Conservation (phyloP, 2,797 vertebrate species). For the Propithecus deckenii region DNA sequence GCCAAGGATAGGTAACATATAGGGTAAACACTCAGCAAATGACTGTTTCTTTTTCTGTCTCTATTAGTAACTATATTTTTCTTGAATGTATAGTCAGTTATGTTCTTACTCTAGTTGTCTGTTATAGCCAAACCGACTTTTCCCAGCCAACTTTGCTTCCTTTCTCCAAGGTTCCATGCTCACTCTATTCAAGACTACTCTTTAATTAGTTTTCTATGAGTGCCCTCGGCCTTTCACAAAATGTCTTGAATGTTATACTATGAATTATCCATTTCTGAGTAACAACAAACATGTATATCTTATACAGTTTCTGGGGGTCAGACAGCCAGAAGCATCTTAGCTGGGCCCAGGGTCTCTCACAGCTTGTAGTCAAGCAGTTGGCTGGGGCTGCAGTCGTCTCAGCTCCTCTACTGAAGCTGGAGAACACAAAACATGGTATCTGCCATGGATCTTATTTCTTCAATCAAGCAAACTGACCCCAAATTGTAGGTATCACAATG, state of each 20-base stretch:
- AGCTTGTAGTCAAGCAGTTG: neutral
- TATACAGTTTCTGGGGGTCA: neutral
- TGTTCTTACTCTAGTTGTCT: neutral
- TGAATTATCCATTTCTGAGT: neutral
- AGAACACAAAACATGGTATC: neutral
- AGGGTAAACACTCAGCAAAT: neutral
- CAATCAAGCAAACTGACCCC: neutral
- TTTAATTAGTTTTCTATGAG: neutral
- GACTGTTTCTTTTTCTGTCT: neutral
- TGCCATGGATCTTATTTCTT: neutral
- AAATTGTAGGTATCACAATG: neutral
- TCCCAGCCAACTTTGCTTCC: neutral
- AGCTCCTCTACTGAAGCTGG: neutral
- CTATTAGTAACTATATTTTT: neutral
- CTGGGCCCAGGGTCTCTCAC: neutral
- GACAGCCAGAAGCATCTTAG: neutral
- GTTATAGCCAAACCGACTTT: neutral
- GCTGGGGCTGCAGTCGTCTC: neutral
- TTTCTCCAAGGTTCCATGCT: neutral
- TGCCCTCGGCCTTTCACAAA: neutral
- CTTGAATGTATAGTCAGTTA: neutral
- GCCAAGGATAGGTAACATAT: neutral
- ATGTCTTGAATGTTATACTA: neutral
- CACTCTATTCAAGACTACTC: neutral
- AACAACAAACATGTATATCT: neutral